A percentile compares a stretch with the other conserved stretches of the same genome.
phyloP scores from a whole-genome alignment of 2,888 invertebrate species.

The Epistrophella euchroma region DNA sequence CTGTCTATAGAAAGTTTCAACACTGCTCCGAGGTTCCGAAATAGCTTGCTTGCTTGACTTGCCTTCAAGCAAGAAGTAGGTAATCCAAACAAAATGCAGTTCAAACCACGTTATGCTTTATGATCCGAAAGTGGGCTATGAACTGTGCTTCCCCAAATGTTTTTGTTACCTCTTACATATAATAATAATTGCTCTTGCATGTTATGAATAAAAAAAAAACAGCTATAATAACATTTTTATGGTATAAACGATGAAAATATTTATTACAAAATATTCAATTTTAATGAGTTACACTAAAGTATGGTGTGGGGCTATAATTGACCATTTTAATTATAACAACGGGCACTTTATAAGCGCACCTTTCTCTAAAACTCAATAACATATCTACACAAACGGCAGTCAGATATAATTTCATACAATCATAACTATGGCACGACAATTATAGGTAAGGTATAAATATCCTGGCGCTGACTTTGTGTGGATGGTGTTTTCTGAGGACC shows the following conservation, averaged over 20 bases:
- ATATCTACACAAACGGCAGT: neutral
- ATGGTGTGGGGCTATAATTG: neutral
- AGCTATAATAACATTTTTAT: neutral
- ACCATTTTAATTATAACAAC: neutral
- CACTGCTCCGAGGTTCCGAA: too few species aligned
- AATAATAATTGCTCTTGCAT: neutral
- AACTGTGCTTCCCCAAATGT: neutral
- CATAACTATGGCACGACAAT: slow-evolving; percentile 35
- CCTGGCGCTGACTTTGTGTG: neutral
- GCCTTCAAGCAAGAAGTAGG: too few species aligned
- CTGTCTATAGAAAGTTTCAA: too few species aligned
- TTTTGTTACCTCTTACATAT: neutral
- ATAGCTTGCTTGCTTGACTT: too few species aligned
- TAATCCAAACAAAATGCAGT: too few species aligned
- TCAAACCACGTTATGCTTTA: too few species aligned
- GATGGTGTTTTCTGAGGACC: neutral
- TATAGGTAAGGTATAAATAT: neutral
- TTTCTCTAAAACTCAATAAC: neutral
- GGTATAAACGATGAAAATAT: neutral
- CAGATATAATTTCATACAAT: neutral
- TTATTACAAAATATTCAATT: neutral
- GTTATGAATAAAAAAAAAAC: neutral
- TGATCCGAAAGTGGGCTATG: too few species aligned
- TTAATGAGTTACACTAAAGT: neutral
- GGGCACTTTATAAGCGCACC: neutral